phyloP scores from a whole-genome alignment of 2,113 vertebrate genomes.

The Bujurquina vittata region DNA sequence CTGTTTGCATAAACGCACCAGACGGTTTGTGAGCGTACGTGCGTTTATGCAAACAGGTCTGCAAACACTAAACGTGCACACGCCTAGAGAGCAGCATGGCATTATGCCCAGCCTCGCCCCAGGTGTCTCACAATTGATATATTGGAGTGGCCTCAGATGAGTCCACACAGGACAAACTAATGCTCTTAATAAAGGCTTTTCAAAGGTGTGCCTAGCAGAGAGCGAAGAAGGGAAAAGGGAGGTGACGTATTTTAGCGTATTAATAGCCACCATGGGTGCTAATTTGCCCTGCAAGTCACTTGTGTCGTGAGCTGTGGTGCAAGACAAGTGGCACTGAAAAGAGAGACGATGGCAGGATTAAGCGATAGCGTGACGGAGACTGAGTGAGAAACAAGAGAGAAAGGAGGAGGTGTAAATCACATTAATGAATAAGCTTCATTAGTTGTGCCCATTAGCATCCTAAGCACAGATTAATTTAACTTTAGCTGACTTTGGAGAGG shows the following conservation, averaged over 20 bases:
- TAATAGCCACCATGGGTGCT: slow-evolving; percentile 47
- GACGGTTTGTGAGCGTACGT: too few relatives aligned
- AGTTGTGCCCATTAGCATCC: slow-evolving; percentile 60
- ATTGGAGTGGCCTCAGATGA: slow-evolving; percentile 37
- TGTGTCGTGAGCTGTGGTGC: slow-evolving; percentile 22
- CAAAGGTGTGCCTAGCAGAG: slow-evolving; percentile 14
- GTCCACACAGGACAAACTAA: slow-evolving; percentile 30
- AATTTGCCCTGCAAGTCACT: slow-evolving; percentile 54
- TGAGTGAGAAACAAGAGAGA: slow-evolving; percentile 27
- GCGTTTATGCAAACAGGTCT: too few relatives aligned
- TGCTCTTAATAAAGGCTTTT: slow-evolving; percentile 46
- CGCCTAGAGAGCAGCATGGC: slow-evolving; percentile 19
- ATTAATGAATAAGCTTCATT: slow-evolving; percentile 66
- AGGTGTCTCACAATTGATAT: slow-evolving; percentile 42
- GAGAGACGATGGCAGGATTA: neutral
- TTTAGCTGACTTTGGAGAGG: slow-evolving; percentile 46
- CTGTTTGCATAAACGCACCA: neutral
- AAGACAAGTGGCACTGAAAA: slow-evolving; percentile 35
- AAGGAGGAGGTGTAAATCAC: slow-evolving; percentile 53
- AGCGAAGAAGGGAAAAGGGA: neutral
- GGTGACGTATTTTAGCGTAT: slow-evolving; percentile 29
- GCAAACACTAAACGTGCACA: slow-evolving; percentile 33
- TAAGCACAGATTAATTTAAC: slow-evolving; percentile 58
- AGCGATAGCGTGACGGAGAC: slow-evolving; percentile 4
- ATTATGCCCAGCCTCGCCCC: slow-evolving; percentile 41